Base-by-base conservation (phyloP, 2,888 invertebrate species). In the Branchipolynoe longqiensis region DNA sequence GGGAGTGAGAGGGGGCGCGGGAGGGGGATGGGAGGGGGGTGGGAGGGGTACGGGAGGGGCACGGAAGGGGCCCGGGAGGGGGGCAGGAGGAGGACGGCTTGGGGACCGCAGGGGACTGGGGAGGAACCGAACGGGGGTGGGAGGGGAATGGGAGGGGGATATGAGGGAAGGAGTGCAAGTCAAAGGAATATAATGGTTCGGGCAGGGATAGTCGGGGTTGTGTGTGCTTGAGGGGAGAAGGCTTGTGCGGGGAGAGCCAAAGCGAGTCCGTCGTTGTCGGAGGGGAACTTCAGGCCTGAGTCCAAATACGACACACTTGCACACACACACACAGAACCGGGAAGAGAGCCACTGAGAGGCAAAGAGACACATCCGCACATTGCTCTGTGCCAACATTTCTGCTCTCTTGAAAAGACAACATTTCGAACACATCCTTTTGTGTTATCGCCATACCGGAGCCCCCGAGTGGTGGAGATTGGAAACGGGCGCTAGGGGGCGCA, bases 371-470 rank as follows among this genome's bases (percentile, higher is more conserved):
- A 48, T 48, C 18, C 48, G 18, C 48, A 48, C n/a, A n/a, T n/a
- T n/a, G 12, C 62, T 31, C 38, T 12, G 12, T 36, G 69, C 69
- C 69, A 69, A 69, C 38, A 69, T 69, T 69, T 31, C 69, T n/a
- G n/a, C 38, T 38, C 36, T 69, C 69, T 38, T 69, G 69, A 69
- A 69, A 69, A 69, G 69, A 69, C 12, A 69, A 69, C 69, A 69
- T 69, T 69, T 69, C 0, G 18, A 69, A 36, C 33, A 25, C 14
- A 22, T 8, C 36, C 18, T 38, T 69, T 69, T 69, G 36, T 69
- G 36, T 38, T n/a, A 2, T 33, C 36, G 33, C 36, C 38, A 38
- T 69, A 38, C 38, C 25, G 22, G 18, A 2, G 33, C 18, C 69
- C 69, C 38, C 38, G 33, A 38, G 38, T 1, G 38, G 69, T n/a